These are phyloP conservation scores for Nasonia oneida DNA, from an alignment of 2,888 invertebrate genomes.

Conservation along the genomic window DNA sequence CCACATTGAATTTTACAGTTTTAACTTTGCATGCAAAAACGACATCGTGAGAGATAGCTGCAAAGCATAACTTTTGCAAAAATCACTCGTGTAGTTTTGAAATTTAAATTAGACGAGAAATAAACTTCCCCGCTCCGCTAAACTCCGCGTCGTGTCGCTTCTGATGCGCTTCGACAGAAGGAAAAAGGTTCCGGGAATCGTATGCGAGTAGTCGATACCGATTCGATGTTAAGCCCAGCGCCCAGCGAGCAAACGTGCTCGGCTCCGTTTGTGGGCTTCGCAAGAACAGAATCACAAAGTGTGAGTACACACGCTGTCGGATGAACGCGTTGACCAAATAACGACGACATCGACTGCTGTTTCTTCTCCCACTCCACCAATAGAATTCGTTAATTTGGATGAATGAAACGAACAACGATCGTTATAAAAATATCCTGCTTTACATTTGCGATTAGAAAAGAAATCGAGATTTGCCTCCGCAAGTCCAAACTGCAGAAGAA, in stretches of 20 bases:
- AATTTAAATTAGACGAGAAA: constrained; percentile 38
- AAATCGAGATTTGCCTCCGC: no score
- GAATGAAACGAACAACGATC: no score
- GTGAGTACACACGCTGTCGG: not conserved
- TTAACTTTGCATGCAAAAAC: constrained; percentile 45
- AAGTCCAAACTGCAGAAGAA: not conserved
- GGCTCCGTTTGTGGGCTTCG: not conserved
- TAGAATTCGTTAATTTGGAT: no score
- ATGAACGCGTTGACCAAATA: not conserved
- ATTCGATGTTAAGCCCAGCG: not conserved
- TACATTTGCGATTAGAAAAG: no score
- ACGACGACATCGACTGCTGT: not conserved
- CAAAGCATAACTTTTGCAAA: constrained; percentile 32
- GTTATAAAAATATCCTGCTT: no score
- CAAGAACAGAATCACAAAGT: constrained; percentile 53
- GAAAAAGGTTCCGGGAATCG: not conserved
- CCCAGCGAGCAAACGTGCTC: not conserved
- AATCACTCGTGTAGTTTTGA: constrained; percentile 14
- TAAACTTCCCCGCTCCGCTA: not conserved
- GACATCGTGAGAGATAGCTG: constrained; percentile 13
- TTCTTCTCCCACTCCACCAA: no score
- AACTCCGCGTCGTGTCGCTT: not conserved
- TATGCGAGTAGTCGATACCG: not conserved
- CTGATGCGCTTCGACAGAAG: not conserved
- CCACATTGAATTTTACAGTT: constrained; percentile 54